Evolutionary conservation across 2,888 invertebrate genomes (phyloP).

Genomic region (Lamellibrachia satsuma): DNA sequence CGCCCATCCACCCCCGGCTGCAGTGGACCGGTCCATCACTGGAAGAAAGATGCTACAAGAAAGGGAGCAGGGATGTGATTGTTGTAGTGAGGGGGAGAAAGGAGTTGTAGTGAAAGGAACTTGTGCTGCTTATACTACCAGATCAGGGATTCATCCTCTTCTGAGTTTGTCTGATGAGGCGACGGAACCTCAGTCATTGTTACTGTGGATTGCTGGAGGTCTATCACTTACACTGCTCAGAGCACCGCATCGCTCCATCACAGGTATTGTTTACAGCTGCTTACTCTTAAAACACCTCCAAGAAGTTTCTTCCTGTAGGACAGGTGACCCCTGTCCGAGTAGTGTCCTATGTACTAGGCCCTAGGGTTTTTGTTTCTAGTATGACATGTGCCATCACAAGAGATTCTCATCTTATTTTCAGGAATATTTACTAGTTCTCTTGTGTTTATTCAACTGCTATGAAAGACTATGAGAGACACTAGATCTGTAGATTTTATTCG

Average conservation of each 20-base stretch:
- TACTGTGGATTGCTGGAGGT: neutral
- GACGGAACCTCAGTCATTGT: neutral
- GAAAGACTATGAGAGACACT: neutral
- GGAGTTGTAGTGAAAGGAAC: neutral
- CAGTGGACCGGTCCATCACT: slow-evolving; percentile 2
- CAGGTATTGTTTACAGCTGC: neutral
- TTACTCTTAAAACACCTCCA: neutral
- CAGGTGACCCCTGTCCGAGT: neutral
- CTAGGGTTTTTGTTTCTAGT: slow-evolving; percentile 7
- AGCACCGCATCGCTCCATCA: neutral
- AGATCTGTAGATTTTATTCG: neutral
- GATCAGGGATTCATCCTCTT: neutral
- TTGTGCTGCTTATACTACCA: neutral
- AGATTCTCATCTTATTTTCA: neutral
- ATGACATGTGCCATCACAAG: neutral
- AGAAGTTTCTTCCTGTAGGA: neutral
- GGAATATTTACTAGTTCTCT: neutral
- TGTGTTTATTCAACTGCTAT: neutral
- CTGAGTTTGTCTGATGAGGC: neutral
- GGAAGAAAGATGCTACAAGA: slow-evolving; percentile 17
- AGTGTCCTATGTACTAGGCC: neutral
- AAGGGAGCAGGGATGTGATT: slow-evolving; percentile 17
- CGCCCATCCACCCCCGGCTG: neutral
- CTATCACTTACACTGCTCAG: neutral
- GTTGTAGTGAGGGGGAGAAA: slow-evolving; percentile 17